Evolutionary conservation across 1,140 invertebrate genomes (phyloP).

Genomic region (Cydia strobilella): DNA sequence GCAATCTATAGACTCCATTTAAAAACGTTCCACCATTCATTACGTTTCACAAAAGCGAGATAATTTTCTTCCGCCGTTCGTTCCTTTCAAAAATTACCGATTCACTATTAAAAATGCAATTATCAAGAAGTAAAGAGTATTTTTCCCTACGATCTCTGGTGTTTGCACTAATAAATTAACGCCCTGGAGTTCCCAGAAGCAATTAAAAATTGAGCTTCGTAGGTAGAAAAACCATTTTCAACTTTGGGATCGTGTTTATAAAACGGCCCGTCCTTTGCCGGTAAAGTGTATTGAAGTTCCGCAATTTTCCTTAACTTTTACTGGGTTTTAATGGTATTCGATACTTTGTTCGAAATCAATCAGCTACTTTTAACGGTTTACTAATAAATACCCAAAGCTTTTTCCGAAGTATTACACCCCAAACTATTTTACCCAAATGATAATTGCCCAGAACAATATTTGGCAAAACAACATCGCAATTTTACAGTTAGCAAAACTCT

Average conservation of each 20-base stretch:
- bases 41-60: conserved; percentile 13
- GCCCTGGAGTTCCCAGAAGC: conserved; percentile 9
- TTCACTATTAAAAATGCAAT: conserved; percentile 32
- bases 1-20: conserved; percentile 9
- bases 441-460: no score
- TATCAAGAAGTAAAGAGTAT: conserved; percentile 23
- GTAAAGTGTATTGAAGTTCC: conserved; percentile 10
- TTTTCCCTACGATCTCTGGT: conserved; percentile 24
- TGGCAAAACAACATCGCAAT: no score
- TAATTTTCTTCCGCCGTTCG: conserved; percentile 22
- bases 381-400: no score
- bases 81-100: conserved; percentile 23
- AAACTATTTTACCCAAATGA: no score
- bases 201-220: conserved; percentile 30
- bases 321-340: conserved; percentile 15
- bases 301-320: neutral
- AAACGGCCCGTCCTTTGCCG: conserved; percentile 17
- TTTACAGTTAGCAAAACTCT: no score
- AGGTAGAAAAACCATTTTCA: conserved; percentile 25
- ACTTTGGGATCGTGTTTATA: conserved; percentile 23
- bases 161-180: conserved; percentile 33
- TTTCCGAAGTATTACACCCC: no score
- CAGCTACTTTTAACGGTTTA: neutral
- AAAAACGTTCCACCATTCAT: conserved; percentile 12
- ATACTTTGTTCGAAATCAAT: conserved; percentile 12